Base-by-base conservation (phyloP, 1,140 invertebrate genomes). In the Berghia stephanieae region DNA sequence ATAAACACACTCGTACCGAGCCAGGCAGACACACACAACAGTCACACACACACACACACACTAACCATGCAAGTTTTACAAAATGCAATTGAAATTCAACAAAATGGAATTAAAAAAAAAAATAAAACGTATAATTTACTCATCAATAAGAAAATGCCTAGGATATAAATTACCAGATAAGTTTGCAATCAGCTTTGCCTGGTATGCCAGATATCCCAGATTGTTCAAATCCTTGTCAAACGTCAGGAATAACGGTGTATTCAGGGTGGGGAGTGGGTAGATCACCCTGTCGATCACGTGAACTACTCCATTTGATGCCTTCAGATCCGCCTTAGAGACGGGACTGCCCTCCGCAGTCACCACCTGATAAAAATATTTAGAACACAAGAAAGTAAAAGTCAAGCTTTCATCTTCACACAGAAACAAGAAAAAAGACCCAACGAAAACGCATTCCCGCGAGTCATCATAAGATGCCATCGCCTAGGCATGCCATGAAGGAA, bases 261-360 rank as follows among this genome's bases (percentile, higher is more conserved):
- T 79, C 10, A 68, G 52, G 27, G 84, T 63, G 75, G 86, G 84
- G 10, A 88, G 83, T 3, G 88, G 84, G 71, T 87, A 86, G 38
- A 89, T 71, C 10, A 89, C 83, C 49, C 84, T 78, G 74, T 87
- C 83, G 44, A 89, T 81, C 27, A 89, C 84, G 52, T 89, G 88
- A 40, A 89, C 80, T 31, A 89, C 86, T n/a, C 88, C 88, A 77
- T 89, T 89, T 21, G 84, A 85, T 2, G 87, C 85, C 13, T 85
- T 86, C 70, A 86, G 80, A 82, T 90, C 82, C 43, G 84, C 49
- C 77, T 82, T 52, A 0, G 86, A 78, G 8, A 90, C 83, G 34
- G 82, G 80, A 24, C 84, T 82, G 21, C 90, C 90, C 31, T 86
- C 85, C 31, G 86, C 87, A 10, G 88, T 86, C 52, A 88, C 84